These are phyloP conservation scores for Acropternis orthonyx DNA, from an alignment of 2,797 vertebrate species.

Conservation along the genomic window DNA sequence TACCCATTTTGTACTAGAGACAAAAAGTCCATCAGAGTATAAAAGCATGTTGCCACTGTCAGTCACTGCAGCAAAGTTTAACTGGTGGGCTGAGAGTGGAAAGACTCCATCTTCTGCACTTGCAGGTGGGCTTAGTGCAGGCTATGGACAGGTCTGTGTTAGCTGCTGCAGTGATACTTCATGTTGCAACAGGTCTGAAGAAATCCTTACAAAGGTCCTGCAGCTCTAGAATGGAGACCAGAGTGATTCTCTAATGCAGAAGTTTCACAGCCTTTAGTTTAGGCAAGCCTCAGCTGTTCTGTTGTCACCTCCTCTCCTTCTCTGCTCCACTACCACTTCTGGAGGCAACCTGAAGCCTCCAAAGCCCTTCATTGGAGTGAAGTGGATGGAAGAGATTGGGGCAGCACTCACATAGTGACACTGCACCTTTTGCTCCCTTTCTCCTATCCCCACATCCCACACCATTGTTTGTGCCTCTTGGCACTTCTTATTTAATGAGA, in stretches of 20 bases:
- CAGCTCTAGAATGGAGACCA: neutral
- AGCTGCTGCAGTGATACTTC: neutral
- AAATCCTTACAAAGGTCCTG: neutral
- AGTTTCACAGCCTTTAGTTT: neutral
- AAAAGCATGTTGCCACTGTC: neutral
- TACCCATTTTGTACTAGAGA: neutral
- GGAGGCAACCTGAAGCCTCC: neutral
- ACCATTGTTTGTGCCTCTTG: neutral
- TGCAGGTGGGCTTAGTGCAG: neutral
- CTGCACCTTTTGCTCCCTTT: neutral
- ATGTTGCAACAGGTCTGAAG: neutral
- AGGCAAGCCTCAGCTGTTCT: neutral
- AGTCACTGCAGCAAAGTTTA: neutral
- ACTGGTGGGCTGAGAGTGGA: neutral
- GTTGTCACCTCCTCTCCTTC: neutral
- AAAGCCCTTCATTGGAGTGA: neutral
- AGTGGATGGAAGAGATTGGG: neutral
- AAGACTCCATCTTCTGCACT: neutral
- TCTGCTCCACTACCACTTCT: neutral
- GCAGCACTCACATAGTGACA: rapidly evolving
- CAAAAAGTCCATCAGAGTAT: rapidly evolving
- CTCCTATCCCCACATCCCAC: neutral
- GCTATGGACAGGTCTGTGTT: neutral
- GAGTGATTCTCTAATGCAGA: neutral
- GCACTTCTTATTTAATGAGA: neutral